Conservation (phyloP, 1,140 invertebrate species). For the Globodera rostochiensis region DNA sequence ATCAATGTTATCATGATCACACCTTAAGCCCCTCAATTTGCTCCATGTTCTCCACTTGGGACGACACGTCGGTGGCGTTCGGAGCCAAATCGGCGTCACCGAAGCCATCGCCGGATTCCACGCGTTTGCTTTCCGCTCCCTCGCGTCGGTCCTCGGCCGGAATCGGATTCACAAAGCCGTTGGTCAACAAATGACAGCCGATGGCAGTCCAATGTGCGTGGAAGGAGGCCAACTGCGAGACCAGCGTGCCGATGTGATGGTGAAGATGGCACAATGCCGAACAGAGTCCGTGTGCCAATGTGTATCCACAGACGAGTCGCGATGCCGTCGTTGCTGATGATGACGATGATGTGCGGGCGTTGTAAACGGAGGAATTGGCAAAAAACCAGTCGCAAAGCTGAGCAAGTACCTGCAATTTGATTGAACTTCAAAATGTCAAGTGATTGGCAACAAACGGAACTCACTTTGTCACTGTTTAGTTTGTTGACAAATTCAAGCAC, state of each 20-base stretch:
- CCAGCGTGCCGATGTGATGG: slow-evolving; percentile 8
- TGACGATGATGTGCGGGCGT: neutral
- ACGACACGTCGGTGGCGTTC: slow-evolving; percentile 83
- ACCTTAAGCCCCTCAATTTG: slow-evolving; percentile 69
- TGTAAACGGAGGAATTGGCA: neutral
- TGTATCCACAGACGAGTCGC: neutral
- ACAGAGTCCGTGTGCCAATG: neutral
- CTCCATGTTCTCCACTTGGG: slow-evolving; percentile 87
- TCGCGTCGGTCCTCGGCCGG: slow-evolving; percentile 73
- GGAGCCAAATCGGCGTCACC: slow-evolving; percentile 66
- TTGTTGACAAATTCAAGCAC: slow-evolving; percentile 5
- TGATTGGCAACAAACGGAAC: neutral
- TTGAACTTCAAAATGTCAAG: neutral
- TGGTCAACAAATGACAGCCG: slow-evolving; percentile 34
- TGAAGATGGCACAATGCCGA: slow-evolving; percentile 1
- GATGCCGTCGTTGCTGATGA: no score
- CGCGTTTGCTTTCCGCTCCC: slow-evolving; percentile 53
- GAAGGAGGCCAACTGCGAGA: slow-evolving; percentile 19
- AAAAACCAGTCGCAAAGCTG: neutral
- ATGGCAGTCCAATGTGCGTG: slow-evolving; percentile 37
- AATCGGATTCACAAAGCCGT: slow-evolving; percentile 85
- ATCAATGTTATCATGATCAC: neutral
- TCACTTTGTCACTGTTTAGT: neutral
- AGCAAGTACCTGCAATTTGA: slow-evolving; percentile 2
- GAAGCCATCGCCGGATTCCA: slow-evolving; percentile 51